Percentiles rank a stretch among this genome's conserved stretches.
These are phyloP conservation scores for Riparia riparia DNA, from an alignment of 2,113 vertebrate species.

Conservation along the genomic window DNA sequence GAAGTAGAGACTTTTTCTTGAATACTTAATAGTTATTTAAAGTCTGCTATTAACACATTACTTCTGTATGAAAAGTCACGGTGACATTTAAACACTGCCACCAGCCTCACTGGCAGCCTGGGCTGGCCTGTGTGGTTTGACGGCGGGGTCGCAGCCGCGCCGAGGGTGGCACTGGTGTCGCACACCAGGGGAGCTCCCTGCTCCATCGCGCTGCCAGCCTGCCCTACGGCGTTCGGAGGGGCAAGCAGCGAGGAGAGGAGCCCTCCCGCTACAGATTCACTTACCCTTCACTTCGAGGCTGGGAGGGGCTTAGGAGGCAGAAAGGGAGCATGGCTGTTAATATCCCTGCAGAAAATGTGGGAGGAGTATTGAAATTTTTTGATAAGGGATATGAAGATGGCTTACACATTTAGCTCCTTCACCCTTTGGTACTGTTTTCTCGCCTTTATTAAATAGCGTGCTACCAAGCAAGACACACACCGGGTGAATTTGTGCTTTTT, in stretches of 20 bases:
- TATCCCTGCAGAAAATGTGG: neutral
- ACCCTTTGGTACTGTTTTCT: neutral
- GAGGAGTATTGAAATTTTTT: neutral
- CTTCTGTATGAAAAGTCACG: neutral
- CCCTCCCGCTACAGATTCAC: fast-evolving
- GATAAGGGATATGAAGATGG: neutral
- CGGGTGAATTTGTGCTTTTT: neutral
- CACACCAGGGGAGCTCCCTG: fast-evolving
- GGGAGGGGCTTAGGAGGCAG: neutral
- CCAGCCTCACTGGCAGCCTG: neutral
- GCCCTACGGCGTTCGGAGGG: fast-evolving
- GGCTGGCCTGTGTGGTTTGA: fast-evolving
- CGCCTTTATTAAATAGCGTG: neutral
- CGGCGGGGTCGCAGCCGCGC: fast-evolving
- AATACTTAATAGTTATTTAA: neutral
- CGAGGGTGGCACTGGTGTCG: neutral
- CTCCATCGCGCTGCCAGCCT: fast-evolving
- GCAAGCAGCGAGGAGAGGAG: neutral
- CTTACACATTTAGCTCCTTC: neutral
- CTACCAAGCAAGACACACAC: neutral
- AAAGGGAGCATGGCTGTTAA: neutral
- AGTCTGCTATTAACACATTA: neutral
- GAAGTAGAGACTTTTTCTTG: neutral
- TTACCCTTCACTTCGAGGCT: neutral
- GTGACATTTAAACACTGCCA: neutral